Conservation (phyloP, 1,140 invertebrate species). For the Caenorhabditis inopinata region DNA sequence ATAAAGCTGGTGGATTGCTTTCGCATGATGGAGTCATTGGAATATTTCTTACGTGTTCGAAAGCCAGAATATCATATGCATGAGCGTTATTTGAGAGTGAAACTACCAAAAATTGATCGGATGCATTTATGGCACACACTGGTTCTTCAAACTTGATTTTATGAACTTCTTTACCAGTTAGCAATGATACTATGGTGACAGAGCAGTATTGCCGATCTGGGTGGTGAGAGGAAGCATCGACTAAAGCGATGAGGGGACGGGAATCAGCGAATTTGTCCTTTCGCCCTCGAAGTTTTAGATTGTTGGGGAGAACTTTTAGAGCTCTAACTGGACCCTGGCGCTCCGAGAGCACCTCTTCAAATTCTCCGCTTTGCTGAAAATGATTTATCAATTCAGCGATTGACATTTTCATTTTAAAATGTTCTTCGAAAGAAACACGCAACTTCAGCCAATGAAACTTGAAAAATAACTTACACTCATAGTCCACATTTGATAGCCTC, state of each 20-base stretch:
- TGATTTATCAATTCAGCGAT: neutral
- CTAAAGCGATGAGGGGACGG: conserved; percentile 59
- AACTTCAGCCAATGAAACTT: too few relatives aligned
- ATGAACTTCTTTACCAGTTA: conserved; percentile 77
- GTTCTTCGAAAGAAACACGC: too few relatives aligned
- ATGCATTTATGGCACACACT: conserved; percentile 80
- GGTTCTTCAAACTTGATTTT: conserved; percentile 86
- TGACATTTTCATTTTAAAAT: neutral
- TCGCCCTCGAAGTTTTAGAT: neutral
- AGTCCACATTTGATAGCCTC: conserved; percentile 64
- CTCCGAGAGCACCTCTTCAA: conserved; percentile 68
- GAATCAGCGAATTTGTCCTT: conserved; percentile 30
- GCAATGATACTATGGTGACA: conserved; percentile 84
- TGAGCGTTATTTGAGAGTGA: conserved; percentile 85
- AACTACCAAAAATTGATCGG: conserved; percentile 73
- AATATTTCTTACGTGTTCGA: conserved; percentile 82
- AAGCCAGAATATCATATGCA: conserved; percentile 82
- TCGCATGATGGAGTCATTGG: conserved; percentile 71
- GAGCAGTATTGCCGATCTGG: conserved; percentile 80
- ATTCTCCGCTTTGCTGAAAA: conserved; percentile 68
- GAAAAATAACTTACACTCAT: conserved; percentile 48
- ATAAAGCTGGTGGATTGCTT: conserved; percentile 76
- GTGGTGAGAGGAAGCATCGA: conserved; percentile 53
- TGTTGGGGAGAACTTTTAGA: conserved; percentile 65
- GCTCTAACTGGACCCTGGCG: conserved; percentile 68